Evolutionary conservation across 37 sponge, comb jelly and placozoan genomes (phyloP).

Genomic region (Cliona cf. orientalis): DNA sequence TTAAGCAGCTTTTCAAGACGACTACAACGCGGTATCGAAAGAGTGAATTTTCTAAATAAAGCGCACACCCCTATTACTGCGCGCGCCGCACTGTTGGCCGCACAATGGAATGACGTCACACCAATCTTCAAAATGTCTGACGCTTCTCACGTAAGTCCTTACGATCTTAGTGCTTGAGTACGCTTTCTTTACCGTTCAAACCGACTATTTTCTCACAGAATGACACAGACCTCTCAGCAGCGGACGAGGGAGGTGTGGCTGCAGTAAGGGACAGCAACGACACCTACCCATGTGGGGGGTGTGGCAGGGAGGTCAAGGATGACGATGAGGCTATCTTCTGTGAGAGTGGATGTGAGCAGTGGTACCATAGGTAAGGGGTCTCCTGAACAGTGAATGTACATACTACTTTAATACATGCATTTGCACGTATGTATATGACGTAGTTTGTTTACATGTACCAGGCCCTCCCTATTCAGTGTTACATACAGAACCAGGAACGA

Average conservation of each 20-base stretch:
- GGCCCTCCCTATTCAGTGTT: too few species aligned
- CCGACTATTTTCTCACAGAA: background rate
- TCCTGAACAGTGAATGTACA: too few species aligned
- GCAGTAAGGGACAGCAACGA: background rate
- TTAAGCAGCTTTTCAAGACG: background rate
- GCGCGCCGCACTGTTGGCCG: background rate
- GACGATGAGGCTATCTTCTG: slow-evolving; percentile 82
- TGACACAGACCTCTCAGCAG: background rate
- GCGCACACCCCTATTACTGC: background rate
- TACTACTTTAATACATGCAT: too few species aligned
- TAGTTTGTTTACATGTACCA: too few species aligned
- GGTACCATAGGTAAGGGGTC: too few species aligned
- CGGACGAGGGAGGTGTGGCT: slow-evolving; percentile 8
- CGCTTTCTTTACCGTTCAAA: background rate
- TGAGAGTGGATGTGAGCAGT: slow-evolving; percentile 82
- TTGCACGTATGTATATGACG: too few species aligned
- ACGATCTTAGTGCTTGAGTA: too few species aligned
- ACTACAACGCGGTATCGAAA: background rate
- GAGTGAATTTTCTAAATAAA: background rate
- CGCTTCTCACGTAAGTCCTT: too few species aligned
- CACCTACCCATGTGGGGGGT: slow-evolving; percentile 83
- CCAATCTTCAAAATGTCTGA: too few species aligned
- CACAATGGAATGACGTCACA: background rate
- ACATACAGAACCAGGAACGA: too few species aligned
- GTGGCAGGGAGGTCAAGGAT: slow-evolving; percentile 71